Conservation (phyloP, 1,140 invertebrate species). For the Lepidurus arcticus region DNA sequence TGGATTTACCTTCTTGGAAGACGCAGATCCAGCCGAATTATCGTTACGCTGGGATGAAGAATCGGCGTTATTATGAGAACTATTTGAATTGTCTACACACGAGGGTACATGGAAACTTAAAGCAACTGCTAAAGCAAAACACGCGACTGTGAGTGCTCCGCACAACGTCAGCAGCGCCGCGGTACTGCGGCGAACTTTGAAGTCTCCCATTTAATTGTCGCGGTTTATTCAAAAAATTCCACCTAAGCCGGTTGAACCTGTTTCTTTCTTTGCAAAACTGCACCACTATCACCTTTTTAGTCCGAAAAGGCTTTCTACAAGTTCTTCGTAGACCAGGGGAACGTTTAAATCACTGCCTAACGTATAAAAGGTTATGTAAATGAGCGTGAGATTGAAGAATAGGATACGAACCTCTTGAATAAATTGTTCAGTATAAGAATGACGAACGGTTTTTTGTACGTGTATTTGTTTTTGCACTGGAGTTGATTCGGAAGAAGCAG, state of each 20-base stretch:
- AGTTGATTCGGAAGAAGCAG: too few species aligned
- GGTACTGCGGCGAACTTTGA: neutral
- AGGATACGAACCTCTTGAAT: too few species aligned
- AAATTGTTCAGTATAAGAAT: too few species aligned
- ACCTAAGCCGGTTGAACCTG: neutral
- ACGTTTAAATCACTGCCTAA: constrained; percentile 36
- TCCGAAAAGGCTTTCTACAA: neutral
- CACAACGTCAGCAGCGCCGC: neutral
- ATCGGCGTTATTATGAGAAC: neutral
- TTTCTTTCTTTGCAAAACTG: constrained; percentile 52
- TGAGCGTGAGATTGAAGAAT: neutral
- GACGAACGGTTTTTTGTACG: too few species aligned
- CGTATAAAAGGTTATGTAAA: constrained; percentile 63
- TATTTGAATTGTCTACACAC: too few species aligned
- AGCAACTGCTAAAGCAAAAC: constrained; percentile 26
- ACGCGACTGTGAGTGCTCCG: constrained; percentile 14
- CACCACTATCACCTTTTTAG: constrained; percentile 60
- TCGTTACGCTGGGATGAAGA: neutral
- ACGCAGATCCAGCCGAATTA: neutral
- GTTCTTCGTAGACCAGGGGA: neutral
- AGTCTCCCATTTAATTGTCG: neutral
- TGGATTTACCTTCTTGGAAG: neutral
- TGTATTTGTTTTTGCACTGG: too few species aligned
- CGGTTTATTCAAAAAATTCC: neutral
- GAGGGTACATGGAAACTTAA: neutral